These are phyloP conservation scores for Scaptodrosophila lebanonensis DNA, from an alignment of 1,140 invertebrate genomes.

Conservation along the genomic window DNA sequence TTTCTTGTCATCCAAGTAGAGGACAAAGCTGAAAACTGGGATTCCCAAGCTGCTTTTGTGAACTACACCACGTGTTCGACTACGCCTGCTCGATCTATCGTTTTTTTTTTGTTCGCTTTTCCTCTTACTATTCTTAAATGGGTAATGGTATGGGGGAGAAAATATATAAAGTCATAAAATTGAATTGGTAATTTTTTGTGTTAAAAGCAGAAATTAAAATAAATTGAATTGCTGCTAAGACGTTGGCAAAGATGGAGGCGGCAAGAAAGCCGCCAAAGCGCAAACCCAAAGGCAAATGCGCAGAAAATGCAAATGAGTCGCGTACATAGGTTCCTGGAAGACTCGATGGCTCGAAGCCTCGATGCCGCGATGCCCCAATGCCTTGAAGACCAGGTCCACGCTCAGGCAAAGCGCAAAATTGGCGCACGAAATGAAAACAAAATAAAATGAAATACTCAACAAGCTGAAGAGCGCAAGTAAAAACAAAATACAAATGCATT, in stretches of 20 bases:
- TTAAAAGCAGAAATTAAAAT: conserved; percentile 75
- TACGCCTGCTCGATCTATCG: too few relatives aligned
- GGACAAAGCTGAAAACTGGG: too few relatives aligned
- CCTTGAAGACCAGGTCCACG: too few relatives aligned
- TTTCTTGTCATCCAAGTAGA: conserved; percentile 42
- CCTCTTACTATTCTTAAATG: background rate
- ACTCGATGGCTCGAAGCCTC: too few relatives aligned
- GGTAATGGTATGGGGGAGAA: background rate
- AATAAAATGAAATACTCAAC: conserved; percentile 31
- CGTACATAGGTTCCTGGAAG: too few relatives aligned
- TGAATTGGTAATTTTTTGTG: conserved; percentile 75
- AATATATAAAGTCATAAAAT: conserved; percentile 68
- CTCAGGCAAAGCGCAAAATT: conserved; percentile 1
- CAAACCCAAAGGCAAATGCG: conserved; percentile 17
- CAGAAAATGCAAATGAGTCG: conserved; percentile 68
- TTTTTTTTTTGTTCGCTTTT: too few relatives aligned
- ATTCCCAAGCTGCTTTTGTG: conserved; percentile 35
- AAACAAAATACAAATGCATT: conserved; percentile 40
- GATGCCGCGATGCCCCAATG: too few relatives aligned
- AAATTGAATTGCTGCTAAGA: conserved; percentile 73
- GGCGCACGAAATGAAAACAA: conserved; percentile 54
- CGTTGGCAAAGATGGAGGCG: conserved; percentile 27
- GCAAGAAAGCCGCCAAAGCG: conserved; percentile 30
- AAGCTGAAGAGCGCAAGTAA: conserved; percentile 6
- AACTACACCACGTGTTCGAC: conserved; percentile 46